phyloP scores from a whole-genome alignment of 1,140 invertebrate species.

The Sycobia sp. region DNA sequence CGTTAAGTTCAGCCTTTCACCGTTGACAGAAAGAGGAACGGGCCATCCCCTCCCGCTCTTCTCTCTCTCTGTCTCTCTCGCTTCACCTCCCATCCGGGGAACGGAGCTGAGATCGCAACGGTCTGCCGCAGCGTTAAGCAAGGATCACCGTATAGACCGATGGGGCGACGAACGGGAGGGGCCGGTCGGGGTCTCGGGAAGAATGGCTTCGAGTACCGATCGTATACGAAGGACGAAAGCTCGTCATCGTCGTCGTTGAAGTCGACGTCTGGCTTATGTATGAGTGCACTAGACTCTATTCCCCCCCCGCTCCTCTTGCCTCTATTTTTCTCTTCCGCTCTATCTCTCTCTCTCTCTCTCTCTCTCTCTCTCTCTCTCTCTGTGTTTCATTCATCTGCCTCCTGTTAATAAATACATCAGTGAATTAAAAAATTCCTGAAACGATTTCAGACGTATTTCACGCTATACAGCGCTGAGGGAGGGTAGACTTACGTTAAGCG shows the following conservation, averaged over 20 bases:
- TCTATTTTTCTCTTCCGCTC: constrained; percentile 3
- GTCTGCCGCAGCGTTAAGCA: background rate
- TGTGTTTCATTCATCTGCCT: too few relatives aligned
- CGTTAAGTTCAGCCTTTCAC: constrained; percentile 45
- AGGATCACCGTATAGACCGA: background rate
- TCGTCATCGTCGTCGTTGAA: background rate
- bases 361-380: too few relatives aligned
- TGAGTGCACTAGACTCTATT: background rate
- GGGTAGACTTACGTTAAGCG: too few relatives aligned
- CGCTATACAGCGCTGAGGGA: too few relatives aligned
- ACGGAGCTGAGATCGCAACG: too few relatives aligned
- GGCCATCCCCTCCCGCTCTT: too few relatives aligned
- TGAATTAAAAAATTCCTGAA: too few relatives aligned
- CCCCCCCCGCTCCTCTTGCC: background rate
- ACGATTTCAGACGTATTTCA: too few relatives aligned
- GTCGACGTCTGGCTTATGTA: background rate
- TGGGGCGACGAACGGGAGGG: background rate
- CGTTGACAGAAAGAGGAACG: constrained; percentile 37
- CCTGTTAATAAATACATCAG: too few relatives aligned
- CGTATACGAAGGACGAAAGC: background rate
- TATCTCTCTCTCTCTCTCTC: too few relatives aligned
- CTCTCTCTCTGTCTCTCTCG: too few relatives aligned
- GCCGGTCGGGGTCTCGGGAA: background rate
- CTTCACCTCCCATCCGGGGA: too few relatives aligned
- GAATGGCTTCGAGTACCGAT: constrained; percentile 6